Conservation (phyloP, 2,113 vertebrate species). For the Platanista minor region DNA sequence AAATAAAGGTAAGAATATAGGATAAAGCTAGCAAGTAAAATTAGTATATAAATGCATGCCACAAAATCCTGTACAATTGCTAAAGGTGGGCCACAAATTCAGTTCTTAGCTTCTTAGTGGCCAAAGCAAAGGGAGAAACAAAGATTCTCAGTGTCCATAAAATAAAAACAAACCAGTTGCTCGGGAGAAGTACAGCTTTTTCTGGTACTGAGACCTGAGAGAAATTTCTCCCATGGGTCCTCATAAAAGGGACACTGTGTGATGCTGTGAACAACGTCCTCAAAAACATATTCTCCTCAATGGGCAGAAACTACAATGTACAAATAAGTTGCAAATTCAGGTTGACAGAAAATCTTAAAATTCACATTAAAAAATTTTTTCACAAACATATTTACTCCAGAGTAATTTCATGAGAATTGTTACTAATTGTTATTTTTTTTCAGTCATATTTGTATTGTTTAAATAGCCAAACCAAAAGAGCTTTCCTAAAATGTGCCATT, state of each 20-base stretch:
- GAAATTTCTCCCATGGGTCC: constrained; percentile 29
- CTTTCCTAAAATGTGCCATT: background rate
- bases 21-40: constrained; percentile 44
- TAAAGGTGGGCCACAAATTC: constrained; percentile 31
- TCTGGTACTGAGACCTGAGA: constrained; percentile 47
- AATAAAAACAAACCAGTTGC: constrained; percentile 49
- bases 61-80: constrained; percentile 37
- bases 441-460: background rate
- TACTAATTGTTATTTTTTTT: constrained; percentile 17
- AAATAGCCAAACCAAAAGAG: background rate
- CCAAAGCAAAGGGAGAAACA: constrained; percentile 48
- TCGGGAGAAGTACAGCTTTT: constrained; percentile 43
- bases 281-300: constrained; percentile 48
- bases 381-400: constrained; percentile 38
- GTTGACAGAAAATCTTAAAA: constrained; percentile 43
- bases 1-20: constrained; percentile 47
- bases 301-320: constrained; percentile 49
- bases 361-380: background rate
- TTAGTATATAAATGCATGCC: constrained; percentile 15
- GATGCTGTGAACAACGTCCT: background rate
- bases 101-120: constrained; percentile 24
- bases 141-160: constrained; percentile 44
- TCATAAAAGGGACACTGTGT: constrained; percentile 39
- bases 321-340: constrained; percentile 49
- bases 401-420: constrained; percentile 22